Evolutionary conservation across 2,113 vertebrate species (phyloP).

Genomic region (Calidris pugnax): DNA sequence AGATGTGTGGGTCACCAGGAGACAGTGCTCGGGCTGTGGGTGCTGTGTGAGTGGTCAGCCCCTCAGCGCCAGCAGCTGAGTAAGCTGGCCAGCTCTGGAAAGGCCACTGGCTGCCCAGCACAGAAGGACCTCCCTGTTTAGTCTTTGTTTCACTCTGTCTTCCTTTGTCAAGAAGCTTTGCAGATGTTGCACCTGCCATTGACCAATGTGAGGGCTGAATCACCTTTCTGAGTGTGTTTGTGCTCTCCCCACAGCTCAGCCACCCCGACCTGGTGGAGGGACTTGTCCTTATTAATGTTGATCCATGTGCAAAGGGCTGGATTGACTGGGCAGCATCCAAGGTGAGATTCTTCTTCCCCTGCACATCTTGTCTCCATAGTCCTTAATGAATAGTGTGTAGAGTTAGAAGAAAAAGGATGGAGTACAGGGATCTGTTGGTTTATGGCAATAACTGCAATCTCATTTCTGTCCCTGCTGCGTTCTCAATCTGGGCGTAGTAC

Average conservation of each 20-base stretch:
- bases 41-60: background rate
- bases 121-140: background rate
- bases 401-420: background rate
- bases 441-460: background rate
- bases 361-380: background rate
- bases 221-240: background rate
- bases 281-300: conserved; percentile 93
- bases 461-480: background rate
- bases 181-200: background rate
- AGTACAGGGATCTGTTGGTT: background rate
- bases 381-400: background rate
- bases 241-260: conserved; percentile 80
- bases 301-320: conserved; percentile 96
- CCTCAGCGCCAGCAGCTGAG: background rate
- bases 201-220: background rate
- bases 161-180: background rate
- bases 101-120: background rate
- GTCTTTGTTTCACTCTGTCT: background rate
- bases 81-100: background rate
- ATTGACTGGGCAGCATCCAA: conserved; percentile 96
- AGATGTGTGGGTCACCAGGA: background rate
- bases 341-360: conserved; percentile 71
- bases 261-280: conserved; percentile 91
- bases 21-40: background rate
- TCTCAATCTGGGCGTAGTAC: background rate